Percentiles rank a stretch among this genome's conserved stretches.
These are phyloP conservation scores for Trogon surrucura DNA, from an alignment of 2,113 vertebrate genomes.

Conservation along the genomic window DNA sequence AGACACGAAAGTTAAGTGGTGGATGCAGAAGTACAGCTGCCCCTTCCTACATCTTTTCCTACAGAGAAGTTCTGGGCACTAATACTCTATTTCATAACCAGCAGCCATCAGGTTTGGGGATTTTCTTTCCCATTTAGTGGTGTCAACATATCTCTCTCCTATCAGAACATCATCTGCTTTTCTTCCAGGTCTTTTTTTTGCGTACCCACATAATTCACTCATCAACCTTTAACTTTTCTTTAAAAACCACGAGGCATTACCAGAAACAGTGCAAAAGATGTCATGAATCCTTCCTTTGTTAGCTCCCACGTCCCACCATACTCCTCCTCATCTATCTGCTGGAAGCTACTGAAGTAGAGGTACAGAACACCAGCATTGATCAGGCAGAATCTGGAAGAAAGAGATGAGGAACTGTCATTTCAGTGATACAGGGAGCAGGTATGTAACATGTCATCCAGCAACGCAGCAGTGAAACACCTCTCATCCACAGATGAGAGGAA, in stretches of 20 bases:
- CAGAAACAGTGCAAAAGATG: conserved; percentile 97
- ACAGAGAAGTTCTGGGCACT: background rate
- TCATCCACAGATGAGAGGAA: background rate
- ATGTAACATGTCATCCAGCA: background rate
- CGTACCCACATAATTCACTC: background rate
- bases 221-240: background rate
- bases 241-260: conserved; percentile 69
- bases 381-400: conserved; percentile 90
- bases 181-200: background rate
- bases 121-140: background rate
- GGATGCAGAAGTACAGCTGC: background rate
- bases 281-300: conserved; percentile 99
- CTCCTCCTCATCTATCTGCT: conserved; percentile 97
- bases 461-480: background rate
- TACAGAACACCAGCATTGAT: conserved; percentile 97
- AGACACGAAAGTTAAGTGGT: background rate
- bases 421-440: background rate
- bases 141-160: background rate
- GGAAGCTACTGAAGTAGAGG: conserved; percentile 97
- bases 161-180: background rate
- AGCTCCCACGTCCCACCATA: conserved; percentile 98
- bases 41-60: background rate
- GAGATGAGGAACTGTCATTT: background rate
- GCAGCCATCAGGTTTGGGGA: background rate
- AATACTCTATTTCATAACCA: background rate